A percentile compares a stretch with the other conserved stretches of the same genome.
Evolutionary conservation across 2,888 invertebrate genomes (phyloP).

Genomic region (Polymixis flavicincta): DNA sequence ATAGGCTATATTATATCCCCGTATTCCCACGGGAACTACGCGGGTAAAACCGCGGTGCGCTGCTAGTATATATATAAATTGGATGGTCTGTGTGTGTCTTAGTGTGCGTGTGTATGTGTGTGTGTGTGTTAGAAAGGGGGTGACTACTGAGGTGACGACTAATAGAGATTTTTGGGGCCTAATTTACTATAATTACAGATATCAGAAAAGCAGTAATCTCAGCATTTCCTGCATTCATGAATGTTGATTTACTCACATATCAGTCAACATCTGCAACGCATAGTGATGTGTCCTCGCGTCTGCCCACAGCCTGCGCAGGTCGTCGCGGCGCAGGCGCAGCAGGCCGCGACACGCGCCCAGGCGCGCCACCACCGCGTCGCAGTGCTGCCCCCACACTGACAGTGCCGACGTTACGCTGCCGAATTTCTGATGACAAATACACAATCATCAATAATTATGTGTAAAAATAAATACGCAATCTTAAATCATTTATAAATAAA

Average conservation of each 20-base stretch:
- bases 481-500: too few species aligned
- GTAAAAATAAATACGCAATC: too few species aligned
- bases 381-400: slow-evolving; percentile 83
- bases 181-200: neutral
- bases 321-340: slow-evolving; percentile 97
- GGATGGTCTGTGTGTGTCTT: too few species aligned
- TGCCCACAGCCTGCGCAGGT: slow-evolving; percentile 97
- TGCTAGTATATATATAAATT: too few species aligned
- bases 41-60: too few species aligned
- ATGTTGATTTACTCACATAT: slow-evolving; percentile 92
- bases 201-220: neutral
- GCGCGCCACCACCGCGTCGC: slow-evolving; percentile 83
- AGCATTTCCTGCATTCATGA: neutral
- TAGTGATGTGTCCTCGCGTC: slow-evolving; percentile 99
- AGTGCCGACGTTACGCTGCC: slow-evolving; percentile 81
- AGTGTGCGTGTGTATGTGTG: too few species aligned
- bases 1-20: too few species aligned
- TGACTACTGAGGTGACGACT: too few species aligned
- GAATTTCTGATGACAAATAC: slow-evolving; percentile 84
- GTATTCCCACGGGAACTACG: too few species aligned
- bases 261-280: slow-evolving; percentile 96
- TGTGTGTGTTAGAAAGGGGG: too few species aligned
- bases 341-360: slow-evolving; percentile 89
- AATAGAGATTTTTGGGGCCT: neutral
- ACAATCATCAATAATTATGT: too few species aligned